These are phyloP conservation scores for Cryptophagus acutangulus DNA, from an alignment of 2,888 invertebrate species.

Conservation along the genomic window DNA sequence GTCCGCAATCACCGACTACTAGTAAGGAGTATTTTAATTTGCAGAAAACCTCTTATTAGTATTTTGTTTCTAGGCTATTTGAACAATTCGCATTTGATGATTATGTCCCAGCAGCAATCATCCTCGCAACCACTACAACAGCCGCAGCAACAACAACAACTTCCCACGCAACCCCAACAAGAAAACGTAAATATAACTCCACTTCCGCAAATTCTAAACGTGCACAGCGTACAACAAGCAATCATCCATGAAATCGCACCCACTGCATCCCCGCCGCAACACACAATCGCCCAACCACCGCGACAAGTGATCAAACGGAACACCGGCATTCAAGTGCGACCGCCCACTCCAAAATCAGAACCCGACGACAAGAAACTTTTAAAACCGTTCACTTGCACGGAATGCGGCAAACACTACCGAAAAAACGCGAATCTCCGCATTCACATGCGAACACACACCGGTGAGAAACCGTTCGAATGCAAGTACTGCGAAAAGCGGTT, in stretches of 20 bases:
- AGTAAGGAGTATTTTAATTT: constrained; percentile 11
- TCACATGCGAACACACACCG: constrained; percentile 45
- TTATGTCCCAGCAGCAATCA: no score
- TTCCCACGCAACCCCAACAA: constrained; percentile 5
- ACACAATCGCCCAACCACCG: constrained; percentile 10
- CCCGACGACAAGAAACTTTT: constrained; percentile 11
- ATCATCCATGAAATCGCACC: constrained; percentile 8
- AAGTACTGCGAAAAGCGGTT: constrained; percentile 46
- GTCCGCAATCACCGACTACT: constrained; percentile 28
- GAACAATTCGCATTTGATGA: no score
- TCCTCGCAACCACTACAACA: constrained; percentile 2
- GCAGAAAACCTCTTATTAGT: not conserved
- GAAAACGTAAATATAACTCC: constrained; percentile 6
- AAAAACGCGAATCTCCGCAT: constrained; percentile 45
- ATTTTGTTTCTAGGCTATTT: not conserved
- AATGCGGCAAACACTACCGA: constrained; percentile 42
- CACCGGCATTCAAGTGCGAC: constrained; percentile 39
- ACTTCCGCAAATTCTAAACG: constrained; percentile 10
- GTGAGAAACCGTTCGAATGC: constrained; percentile 46
- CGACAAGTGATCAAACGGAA: constrained; percentile 38
- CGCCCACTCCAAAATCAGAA: constrained; percentile 32
- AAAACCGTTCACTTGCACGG: constrained; percentile 37
- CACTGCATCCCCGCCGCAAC: constrained; percentile 13
- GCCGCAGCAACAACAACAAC: constrained; percentile 11
- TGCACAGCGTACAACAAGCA: constrained; percentile 14